phyloP scores from a whole-genome alignment of 2,113 vertebrate genomes.

The Ursus arctos region DNA sequence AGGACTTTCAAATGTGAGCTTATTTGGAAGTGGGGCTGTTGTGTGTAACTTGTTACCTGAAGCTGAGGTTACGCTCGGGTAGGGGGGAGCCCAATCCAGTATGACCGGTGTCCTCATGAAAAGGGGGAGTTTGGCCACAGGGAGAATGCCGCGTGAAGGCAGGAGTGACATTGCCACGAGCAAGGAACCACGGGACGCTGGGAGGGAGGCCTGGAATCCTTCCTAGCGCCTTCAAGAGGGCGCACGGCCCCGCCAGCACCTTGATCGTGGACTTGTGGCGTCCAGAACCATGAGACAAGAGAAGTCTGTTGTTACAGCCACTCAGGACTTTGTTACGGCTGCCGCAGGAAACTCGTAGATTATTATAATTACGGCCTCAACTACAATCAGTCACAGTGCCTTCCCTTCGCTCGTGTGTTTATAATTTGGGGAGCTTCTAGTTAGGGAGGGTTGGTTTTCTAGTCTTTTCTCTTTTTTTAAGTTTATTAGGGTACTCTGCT shows the following conservation, averaged over 20 bases:
- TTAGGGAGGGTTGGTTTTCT: not conserved
- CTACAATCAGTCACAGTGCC: accelerated
- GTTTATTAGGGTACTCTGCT: not conserved
- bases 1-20: not conserved
- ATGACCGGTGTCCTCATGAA: not conserved
- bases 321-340: accelerated
- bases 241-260: accelerated
- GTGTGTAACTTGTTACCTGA: too few species aligned
- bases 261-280: too few species aligned
- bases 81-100: not conserved
- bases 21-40: not conserved
- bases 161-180: not conserved
- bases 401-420: not conserved
- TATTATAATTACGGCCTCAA: not conserved
- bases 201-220: not conserved
- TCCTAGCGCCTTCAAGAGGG: not conserved
- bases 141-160: accelerated
- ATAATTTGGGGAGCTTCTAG: not conserved
- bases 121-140: not conserved
- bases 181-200: too few species aligned
- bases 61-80: not conserved
- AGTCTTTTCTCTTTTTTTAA: not conserved
- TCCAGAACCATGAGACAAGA: not conserved
- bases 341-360: not conserved
- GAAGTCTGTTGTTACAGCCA: accelerated